A percentile compares a stretch with the other conserved stretches of the same genome.
Conservation (phyloP, 2,113 vertebrate genomes). For the Brachyhypopomus occidentalis region DNA sequence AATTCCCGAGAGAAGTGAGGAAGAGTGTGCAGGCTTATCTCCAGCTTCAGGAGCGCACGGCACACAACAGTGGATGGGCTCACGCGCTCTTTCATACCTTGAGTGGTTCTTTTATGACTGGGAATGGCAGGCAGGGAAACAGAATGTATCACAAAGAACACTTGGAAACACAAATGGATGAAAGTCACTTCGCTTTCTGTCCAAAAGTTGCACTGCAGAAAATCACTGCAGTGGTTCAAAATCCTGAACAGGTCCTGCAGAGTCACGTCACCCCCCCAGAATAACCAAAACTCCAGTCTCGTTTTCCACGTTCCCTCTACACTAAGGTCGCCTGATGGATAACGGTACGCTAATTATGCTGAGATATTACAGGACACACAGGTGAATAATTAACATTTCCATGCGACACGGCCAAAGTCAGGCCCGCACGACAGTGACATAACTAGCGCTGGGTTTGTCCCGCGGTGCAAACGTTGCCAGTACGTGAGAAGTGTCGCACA, state of each 20-base stretch:
- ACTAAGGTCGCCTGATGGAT: background rate
- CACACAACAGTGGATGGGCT: no score
- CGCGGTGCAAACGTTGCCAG: background rate
- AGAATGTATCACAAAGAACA: no score
- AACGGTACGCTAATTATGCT: background rate
- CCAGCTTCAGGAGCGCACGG: background rate
- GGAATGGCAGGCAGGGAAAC: no score
- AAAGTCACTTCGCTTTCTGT: no score
- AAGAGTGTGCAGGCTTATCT: background rate
- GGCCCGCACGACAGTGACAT: background rate
- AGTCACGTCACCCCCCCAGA: no score
- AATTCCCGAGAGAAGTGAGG: constrained; percentile 8
- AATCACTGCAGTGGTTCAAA: no score
- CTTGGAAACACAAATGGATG: no score
- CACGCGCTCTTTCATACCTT: no score
- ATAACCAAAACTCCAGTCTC: no score
- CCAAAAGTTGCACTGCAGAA: no score
- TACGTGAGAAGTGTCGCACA: background rate
- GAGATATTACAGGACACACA: background rate
- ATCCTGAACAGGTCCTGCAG: no score
- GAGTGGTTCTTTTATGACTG: no score
- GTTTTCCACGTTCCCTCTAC: background rate
- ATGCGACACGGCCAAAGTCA: background rate
- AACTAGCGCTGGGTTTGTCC: background rate
- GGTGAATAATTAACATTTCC: constrained; percentile 2